A percentile compares a stretch with the other conserved stretches of the same genome.
Conservation (phyloP, 2,113 vertebrate species). For the Todiramphus chloris region DNA sequence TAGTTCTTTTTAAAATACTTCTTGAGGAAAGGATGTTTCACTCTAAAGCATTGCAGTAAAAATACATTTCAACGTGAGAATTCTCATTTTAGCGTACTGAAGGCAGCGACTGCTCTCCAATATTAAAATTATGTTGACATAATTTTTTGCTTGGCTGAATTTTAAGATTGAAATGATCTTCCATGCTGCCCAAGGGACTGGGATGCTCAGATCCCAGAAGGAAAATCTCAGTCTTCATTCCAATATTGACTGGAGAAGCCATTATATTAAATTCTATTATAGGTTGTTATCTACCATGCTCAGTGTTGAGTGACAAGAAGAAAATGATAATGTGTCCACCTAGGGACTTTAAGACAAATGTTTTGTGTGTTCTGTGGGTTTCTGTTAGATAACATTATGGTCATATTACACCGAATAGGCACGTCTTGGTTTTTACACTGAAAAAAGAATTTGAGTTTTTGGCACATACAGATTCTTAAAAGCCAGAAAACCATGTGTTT, state of each 20-base stretch:
- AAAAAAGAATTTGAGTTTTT: not conserved
- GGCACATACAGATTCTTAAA: not conserved
- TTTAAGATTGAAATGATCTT: not conserved
- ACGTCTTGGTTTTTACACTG: not conserved
- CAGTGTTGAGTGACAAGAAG: slow-evolving; percentile 25
- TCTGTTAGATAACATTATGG: not conserved
- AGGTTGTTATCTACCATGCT: slow-evolving; percentile 7
- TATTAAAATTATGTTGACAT: not conserved
- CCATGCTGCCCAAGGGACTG: not conserved
- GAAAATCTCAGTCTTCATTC: not conserved
- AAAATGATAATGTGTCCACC: slow-evolving; percentile 21
- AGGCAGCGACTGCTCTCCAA: not conserved
- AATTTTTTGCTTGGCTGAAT: not conserved
- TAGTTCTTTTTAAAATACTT: not conserved
- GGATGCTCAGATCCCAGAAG: not conserved
- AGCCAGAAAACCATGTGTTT: not conserved
- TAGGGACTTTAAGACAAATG: slow-evolving; percentile 21
- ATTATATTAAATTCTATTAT: slow-evolving; percentile 25
- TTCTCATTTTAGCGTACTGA: not conserved
- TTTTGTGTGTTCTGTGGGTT: not conserved
- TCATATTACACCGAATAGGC: not conserved
- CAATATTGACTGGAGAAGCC: not conserved
- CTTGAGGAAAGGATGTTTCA: not conserved
- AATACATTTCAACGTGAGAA: not conserved
- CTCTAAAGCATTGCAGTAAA: not conserved